Percentiles rank a stretch among this genome's conserved stretches.
Evolutionary conservation across 2,113 vertebrate species (phyloP).

Genomic region (Pelecanoides urinatrix): DNA sequence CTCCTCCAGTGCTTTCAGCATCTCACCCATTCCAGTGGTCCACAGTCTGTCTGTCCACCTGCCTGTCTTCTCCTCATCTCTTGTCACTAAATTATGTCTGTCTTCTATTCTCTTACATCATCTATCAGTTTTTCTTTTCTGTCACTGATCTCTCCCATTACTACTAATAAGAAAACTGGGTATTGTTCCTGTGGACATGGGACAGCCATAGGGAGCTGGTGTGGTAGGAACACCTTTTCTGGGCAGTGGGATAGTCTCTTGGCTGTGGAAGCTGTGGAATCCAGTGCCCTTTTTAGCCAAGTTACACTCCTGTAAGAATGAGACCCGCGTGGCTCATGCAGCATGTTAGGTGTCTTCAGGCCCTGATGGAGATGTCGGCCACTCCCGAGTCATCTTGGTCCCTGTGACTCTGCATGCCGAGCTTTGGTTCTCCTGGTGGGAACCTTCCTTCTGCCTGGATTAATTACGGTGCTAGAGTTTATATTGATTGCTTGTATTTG

Average conservation of each 20-base stretch:
- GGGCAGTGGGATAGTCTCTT: no score
- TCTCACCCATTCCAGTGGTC: background rate
- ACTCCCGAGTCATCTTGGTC: background rate
- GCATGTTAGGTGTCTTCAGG: background rate
- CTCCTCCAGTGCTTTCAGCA: background rate
- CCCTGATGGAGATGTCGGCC: no score
- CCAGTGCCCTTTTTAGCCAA: background rate
- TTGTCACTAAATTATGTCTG: background rate
- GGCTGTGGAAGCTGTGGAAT: background rate
- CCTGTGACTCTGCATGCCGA: fast-evolving
- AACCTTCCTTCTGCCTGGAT: background rate
- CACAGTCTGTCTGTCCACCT: background rate
- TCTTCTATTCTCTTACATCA: background rate
- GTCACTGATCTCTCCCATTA: background rate
- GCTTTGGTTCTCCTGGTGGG: background rate
- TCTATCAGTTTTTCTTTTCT: background rate
- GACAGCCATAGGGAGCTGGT: background rate
- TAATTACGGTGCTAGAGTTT: background rate
- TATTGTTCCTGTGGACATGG: background rate
- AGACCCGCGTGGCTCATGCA: background rate
- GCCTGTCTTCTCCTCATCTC: background rate
- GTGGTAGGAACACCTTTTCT: background rate
- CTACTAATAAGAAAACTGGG: background rate
- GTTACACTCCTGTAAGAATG: background rate
- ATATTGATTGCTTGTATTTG: background rate